Evolutionary conservation across 2,113 vertebrate genomes (phyloP).

Genomic region (Panthera uncia): DNA sequence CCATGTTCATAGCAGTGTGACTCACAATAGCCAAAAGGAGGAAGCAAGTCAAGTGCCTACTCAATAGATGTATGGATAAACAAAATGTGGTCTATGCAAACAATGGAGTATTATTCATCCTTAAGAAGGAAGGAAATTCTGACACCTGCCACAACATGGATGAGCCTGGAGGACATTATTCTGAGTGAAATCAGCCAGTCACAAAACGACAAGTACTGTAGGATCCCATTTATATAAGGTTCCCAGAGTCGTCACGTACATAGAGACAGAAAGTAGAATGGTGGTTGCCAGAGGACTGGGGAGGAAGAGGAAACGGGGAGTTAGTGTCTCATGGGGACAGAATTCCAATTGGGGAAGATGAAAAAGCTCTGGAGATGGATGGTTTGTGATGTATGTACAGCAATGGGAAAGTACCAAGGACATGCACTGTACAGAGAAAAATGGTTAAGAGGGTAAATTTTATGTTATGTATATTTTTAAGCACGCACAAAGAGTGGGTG

Average conservation of each 20-base stretch:
- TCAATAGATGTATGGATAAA: no score
- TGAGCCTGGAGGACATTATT: not conserved
- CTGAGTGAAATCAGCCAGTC: not conserved
- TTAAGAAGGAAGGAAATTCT: not conserved
- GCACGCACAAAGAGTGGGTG: not conserved
- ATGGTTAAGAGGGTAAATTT: not conserved
- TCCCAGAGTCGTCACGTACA: not conserved
- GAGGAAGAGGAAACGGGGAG: no score
- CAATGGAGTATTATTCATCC: not conserved
- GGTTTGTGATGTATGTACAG: not conserved
- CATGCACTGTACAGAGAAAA: not conserved
- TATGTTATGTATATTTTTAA: not conserved
- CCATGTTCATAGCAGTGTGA: accelerated
- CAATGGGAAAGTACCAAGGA: no score
- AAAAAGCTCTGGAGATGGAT: not conserved
- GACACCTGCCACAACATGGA: accelerated
- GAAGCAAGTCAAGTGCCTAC: not conserved
- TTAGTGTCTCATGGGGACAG: not conserved
- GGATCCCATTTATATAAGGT: not conserved
- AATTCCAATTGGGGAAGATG: not conserved
- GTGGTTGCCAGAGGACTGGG: not conserved
- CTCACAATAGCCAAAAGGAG: not conserved
- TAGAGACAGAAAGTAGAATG: not conserved
- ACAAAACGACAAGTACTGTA: not conserved
- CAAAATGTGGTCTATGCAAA: accelerated